Evolutionary conservation across 2,888 invertebrate species (phyloP).

Genomic region (Neoscelio sp.): DNA sequence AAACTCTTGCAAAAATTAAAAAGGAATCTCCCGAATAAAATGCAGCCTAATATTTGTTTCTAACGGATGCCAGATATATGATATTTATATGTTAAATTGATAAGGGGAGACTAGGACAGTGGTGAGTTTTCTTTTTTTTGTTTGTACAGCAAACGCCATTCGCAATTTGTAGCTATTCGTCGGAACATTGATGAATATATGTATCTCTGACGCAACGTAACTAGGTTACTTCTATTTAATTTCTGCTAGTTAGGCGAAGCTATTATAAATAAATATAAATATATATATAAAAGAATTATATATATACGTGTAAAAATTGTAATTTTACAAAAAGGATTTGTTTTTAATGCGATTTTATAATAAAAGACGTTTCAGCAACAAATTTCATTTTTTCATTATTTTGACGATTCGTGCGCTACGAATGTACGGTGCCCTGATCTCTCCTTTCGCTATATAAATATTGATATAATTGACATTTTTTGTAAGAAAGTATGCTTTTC

Average conservation of each 20-base stretch:
- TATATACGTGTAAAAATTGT: slow-evolving; percentile 57
- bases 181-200: too few relatives aligned
- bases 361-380: slow-evolving; percentile 56
- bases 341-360: slow-evolving; percentile 62
- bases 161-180: too few relatives aligned
- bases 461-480: slow-evolving; percentile 11
- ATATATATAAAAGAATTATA: slow-evolving; percentile 46
- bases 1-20: slow-evolving; percentile 27
- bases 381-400: slow-evolving; percentile 26
- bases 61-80: slow-evolving; percentile 68
- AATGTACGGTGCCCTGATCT: slow-evolving; percentile 43
- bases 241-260: slow-evolving; percentile 30
- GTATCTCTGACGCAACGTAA: too few relatives aligned
- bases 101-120: slow-evolving; percentile 52
- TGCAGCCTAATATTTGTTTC: slow-evolving; percentile 80
- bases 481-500: too few relatives aligned
- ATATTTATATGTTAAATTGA: slow-evolving; percentile 37
- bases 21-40: slow-evolving; percentile 10
- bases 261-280: slow-evolving; percentile 39
- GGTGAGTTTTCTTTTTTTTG: slow-evolving; percentile 25
- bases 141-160: slow-evolving; percentile 9
- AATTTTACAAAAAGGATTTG: slow-evolving; percentile 57
- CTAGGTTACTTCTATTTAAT: too few relatives aligned
- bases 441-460: slow-evolving; percentile 37
- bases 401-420: not conserved